Evolutionary conservation across 1,140 invertebrate genomes (phyloP).

Genomic region (Mamestra configurata): DNA sequence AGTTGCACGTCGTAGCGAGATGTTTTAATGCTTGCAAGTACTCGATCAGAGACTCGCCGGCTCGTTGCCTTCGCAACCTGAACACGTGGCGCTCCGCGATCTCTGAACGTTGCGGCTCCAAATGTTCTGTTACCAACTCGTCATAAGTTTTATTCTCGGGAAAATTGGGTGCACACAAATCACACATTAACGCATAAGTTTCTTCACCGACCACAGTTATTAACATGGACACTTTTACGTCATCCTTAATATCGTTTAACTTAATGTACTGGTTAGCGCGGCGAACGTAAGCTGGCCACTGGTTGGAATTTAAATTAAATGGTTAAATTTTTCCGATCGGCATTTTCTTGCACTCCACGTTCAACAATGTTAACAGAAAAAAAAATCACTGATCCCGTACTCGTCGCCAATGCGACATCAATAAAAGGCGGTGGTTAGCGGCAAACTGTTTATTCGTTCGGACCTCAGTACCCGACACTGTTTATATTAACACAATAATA

Average conservation of each 20-base stretch:
- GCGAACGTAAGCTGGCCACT: constrained; percentile 62
- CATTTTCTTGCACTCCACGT: too few relatives aligned
- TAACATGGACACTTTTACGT: constrained; percentile 59
- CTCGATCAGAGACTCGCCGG: constrained; percentile 39
- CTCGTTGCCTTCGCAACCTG: neutral
- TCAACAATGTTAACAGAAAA: too few relatives aligned
- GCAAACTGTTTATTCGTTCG: too few relatives aligned
- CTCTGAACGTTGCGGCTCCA: constrained; percentile 63
- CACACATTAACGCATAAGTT: constrained; percentile 65
- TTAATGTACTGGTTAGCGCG: constrained; percentile 64
- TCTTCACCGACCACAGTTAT: constrained; percentile 62
- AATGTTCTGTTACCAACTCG: constrained; percentile 55
- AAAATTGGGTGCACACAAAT: constrained; percentile 61
- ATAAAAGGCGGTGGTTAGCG: too few relatives aligned
- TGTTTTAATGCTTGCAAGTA: constrained; percentile 44
- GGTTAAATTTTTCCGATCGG: constrained; percentile 56
- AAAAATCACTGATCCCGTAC: too few relatives aligned
- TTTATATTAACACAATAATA: too few relatives aligned
- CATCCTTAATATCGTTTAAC: constrained; percentile 60
- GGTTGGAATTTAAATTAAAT: constrained; percentile 51
- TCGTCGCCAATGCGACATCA: too few relatives aligned
- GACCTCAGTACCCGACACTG: too few relatives aligned
- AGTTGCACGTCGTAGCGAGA: constrained; percentile 51
- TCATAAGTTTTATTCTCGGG: constrained; percentile 60
- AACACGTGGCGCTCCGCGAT: constrained; percentile 56